phyloP scores from a whole-genome alignment of 2,888 invertebrate species.

The Tanypteryx hageni region DNA sequence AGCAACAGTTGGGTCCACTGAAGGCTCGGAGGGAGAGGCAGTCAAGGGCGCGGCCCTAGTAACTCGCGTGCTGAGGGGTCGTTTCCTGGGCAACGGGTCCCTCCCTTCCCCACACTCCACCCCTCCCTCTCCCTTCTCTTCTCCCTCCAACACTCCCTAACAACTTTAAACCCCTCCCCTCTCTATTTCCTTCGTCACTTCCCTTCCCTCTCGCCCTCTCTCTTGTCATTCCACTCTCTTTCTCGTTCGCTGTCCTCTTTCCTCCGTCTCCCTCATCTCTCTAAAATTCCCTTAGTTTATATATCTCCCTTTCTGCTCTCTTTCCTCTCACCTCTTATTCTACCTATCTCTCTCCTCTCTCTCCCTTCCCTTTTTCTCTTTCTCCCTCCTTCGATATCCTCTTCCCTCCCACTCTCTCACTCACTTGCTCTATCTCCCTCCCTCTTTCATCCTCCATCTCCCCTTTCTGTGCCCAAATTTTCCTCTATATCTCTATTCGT shows the following conservation, averaged over 20 bases:
- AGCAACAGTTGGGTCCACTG: slow-evolving; percentile 58
- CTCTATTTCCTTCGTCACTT: background rate
- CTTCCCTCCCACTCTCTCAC: too few relatives aligned
- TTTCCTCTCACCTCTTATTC: background rate
- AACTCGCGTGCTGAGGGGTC: slow-evolving; percentile 35
- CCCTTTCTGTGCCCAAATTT: background rate
- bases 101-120: background rate
- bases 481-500: too few relatives aligned
- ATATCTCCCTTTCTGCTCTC: background rate
- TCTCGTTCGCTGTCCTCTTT: background rate
- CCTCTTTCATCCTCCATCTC: too few relatives aligned
- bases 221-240: background rate
- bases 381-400: background rate
- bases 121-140: background rate
- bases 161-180: background rate
- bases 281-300: background rate
- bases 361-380: background rate
- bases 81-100: slow-evolving; percentile 29
- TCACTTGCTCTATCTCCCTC: too few relatives aligned
- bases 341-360: background rate
- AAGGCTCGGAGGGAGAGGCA: background rate
- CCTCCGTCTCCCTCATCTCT: too few relatives aligned
- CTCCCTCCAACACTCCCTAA: background rate
- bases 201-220: background rate
- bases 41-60: slow-evolving; percentile 5